These are phyloP conservation scores for Nomia melanderi DNA, from an alignment of 1,140 invertebrate genomes.

Conservation along the genomic window DNA sequence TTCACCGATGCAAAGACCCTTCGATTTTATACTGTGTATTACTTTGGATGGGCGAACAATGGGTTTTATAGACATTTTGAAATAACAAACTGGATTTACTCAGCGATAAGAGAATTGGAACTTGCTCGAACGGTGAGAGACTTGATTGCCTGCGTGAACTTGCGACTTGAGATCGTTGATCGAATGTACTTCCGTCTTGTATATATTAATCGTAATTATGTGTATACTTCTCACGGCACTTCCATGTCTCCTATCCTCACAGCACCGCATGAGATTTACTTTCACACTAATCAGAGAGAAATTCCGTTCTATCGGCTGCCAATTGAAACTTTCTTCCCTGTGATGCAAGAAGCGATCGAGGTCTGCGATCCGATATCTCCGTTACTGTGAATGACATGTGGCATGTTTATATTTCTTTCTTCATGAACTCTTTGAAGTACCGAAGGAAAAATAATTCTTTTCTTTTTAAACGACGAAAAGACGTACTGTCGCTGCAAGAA, in stretches of 20 bases:
- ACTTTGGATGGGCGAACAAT: slow-evolving; percentile 2
- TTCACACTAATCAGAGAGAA: slow-evolving; percentile 11
- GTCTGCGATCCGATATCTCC: not conserved
- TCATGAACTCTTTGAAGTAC: not conserved
- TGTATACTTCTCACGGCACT: slow-evolving; percentile 75
- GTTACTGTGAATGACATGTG: slow-evolving; percentile 1
- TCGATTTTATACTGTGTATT: too few species aligned
- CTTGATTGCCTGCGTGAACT: slow-evolving; percentile 53
- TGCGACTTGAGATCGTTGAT: too few species aligned
- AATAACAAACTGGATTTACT: slow-evolving; percentile 47
- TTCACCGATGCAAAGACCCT: too few species aligned
- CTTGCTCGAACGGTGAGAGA: slow-evolving; percentile 55
- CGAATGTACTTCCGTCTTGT: slow-evolving; percentile 60
- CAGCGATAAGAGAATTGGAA: slow-evolving; percentile 27
- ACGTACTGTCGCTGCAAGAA: too few species aligned
- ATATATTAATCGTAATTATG: slow-evolving; percentile 56
- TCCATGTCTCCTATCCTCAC: slow-evolving; percentile 79
- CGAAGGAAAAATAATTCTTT: too few species aligned
- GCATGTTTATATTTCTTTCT: not conserved
- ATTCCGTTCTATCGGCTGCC: not conserved
- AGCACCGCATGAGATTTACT: slow-evolving; percentile 74
- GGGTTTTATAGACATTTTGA: slow-evolving; percentile 1
- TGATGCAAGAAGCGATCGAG: not conserved
- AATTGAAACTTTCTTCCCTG: not conserved
- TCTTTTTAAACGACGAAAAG: too few species aligned